Evolutionary conservation across 2,113 vertebrate species (phyloP).

Genomic region (Nothocercus nigrocapillus): DNA sequence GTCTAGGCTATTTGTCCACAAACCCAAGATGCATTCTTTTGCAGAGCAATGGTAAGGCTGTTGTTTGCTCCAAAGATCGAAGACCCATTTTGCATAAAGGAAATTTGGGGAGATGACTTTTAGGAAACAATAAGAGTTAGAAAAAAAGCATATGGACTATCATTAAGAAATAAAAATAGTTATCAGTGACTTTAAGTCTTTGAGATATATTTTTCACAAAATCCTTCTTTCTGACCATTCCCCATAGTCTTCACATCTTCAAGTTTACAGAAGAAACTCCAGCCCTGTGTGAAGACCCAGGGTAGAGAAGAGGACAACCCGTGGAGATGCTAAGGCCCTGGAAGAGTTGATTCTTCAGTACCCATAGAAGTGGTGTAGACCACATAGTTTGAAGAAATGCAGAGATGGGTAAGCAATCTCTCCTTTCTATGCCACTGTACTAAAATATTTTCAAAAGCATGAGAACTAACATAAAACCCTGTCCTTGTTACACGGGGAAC

Average conservation of each 20-base stretch:
- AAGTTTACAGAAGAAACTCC: not conserved
- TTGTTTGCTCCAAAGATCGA: not conserved
- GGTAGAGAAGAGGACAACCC: not conserved
- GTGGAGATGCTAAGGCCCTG: not conserved
- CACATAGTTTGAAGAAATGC: not conserved
- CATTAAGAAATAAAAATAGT: not conserved
- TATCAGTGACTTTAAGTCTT: not conserved
- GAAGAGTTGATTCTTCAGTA: not conserved
- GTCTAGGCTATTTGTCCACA: not conserved
- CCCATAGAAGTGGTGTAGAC: not conserved
- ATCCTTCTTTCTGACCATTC: not conserved
- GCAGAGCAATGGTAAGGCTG: not conserved
- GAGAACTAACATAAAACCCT: not conserved
- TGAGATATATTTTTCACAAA: not conserved
- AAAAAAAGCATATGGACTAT: not conserved
- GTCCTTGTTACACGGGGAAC: not conserved
- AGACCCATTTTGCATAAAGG: not conserved
- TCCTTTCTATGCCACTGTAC: accelerated
- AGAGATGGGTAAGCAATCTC: not conserved
- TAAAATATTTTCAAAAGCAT: not conserved
- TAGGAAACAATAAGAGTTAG: not conserved
- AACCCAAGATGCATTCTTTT: accelerated
- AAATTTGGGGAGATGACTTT: not conserved
- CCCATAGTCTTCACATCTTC: not conserved
- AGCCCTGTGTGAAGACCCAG: accelerated